Conservation (phyloP, 2,888 invertebrate genomes). For the Drosophila antonietae region DNA sequence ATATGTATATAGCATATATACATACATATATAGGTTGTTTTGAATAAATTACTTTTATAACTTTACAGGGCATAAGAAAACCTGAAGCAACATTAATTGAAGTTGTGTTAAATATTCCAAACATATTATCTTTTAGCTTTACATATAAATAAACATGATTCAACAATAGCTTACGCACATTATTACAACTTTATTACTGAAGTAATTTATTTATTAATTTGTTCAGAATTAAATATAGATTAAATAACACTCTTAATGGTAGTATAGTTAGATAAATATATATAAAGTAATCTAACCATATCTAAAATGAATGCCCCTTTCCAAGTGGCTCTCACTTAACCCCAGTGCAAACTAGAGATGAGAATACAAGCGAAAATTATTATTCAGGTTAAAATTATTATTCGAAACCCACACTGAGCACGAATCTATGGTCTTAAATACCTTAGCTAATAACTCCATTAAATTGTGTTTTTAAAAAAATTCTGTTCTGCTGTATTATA, state of each 20-base stretch:
- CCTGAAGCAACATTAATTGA: neutral
- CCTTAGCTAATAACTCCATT: neutral
- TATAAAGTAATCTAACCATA: neutral
- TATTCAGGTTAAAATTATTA: neutral
- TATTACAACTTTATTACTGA: neutral
- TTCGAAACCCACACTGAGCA: neutral
- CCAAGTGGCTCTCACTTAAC: neutral
- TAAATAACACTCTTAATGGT: neutral
- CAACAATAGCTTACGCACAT: neutral
- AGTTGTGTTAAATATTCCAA: no score
- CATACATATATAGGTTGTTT: neutral
- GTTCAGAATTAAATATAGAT: neutral
- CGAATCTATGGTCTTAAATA: neutral
- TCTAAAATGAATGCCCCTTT: neutral
- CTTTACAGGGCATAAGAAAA: neutral
- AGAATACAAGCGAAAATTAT: neutral
- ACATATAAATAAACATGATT: no score
- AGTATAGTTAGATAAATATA: neutral
- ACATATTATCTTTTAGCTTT: neutral
- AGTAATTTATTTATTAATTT: neutral
- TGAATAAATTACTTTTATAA: neutral
- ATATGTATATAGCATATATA: neutral
- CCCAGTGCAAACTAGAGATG: neutral
- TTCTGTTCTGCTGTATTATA: neutral
- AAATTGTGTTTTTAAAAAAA: neutral